Evolutionary conservation across 2,113 vertebrate genomes (phyloP).

Genomic region (Thalassoma bifasciatum): DNA sequence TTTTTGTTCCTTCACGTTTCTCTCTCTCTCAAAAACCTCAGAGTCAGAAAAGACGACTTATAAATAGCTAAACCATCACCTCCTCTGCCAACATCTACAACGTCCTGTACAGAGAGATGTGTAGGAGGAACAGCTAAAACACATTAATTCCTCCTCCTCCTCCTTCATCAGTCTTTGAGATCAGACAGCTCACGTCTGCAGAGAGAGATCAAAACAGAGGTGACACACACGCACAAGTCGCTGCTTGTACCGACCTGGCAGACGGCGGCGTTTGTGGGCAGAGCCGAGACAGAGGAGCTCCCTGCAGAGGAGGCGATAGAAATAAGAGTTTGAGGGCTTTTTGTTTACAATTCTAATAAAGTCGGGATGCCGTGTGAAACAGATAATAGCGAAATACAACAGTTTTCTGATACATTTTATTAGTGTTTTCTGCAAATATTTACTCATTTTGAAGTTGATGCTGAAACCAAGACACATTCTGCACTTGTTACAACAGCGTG

Average conservation of each 20-base stretch:
- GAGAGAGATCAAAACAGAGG: slow-evolving; percentile 51
- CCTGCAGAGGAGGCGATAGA: slow-evolving; percentile 8
- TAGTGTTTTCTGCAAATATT: too few species aligned
- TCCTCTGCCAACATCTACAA: neutral
- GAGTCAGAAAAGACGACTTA: too few species aligned
- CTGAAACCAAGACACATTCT: too few species aligned
- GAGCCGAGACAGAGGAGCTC: slow-evolving; percentile 9
- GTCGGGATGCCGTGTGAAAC: too few species aligned
- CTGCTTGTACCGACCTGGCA: slow-evolving; percentile 63
- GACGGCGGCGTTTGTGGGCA: slow-evolving; percentile 4
- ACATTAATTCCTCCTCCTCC: neutral
- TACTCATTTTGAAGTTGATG: too few species aligned
- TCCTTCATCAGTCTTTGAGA: neutral
- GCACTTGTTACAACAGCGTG: too few species aligned
- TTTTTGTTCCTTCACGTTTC: too few species aligned
- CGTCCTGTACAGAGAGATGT: neutral
- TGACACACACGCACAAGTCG: slow-evolving; percentile 52
- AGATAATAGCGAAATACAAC: too few species aligned
- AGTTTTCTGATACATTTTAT: too few species aligned
- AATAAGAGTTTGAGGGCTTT: neutral
- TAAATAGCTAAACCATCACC: slow-evolving; percentile 4
- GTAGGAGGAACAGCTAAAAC: neutral
- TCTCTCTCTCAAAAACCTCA: too few species aligned
- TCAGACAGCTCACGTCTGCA: slow-evolving; percentile 14
- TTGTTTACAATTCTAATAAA: too few species aligned